Evolutionary conservation across 2,113 vertebrate genomes (phyloP).

Genomic region (Stigmatopora nigra): DNA sequence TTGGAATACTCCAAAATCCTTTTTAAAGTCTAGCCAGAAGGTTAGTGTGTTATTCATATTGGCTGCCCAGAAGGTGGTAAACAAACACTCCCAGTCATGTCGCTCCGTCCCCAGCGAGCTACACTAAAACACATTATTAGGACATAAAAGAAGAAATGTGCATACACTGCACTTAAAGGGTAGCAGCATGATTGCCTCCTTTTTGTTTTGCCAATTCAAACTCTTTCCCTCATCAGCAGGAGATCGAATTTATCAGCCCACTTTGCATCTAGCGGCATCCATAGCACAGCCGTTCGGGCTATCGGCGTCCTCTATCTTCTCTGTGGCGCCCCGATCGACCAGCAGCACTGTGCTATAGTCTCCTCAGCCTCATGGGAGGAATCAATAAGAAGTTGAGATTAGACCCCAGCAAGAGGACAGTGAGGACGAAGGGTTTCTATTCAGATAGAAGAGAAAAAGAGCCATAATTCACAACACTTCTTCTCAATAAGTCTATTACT

Average conservation of each 20-base stretch:
- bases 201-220: constrained; percentile 9
- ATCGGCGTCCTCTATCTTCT: constrained; percentile 49
- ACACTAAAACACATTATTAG: constrained; percentile 47
- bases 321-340: constrained; percentile 52
- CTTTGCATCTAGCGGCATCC: constrained; percentile 26
- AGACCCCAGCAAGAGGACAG: constrained; percentile 40
- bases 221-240: neutral
- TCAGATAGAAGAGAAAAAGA: constrained; percentile 57
- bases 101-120: constrained; percentile 33
- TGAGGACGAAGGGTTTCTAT: constrained; percentile 43
- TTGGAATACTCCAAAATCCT: too few relatives aligned
- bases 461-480: constrained; percentile 59
- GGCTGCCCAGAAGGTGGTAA: constrained; percentile 27
- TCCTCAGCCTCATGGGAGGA: constrained; percentile 34
- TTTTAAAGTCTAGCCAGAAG: too few relatives aligned
- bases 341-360: constrained; percentile 49
- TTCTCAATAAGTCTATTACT: constrained; percentile 50
- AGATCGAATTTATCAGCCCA: constrained; percentile 13
- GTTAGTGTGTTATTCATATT: constrained; percentile 16
- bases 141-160: constrained; percentile 33
- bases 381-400: constrained; percentile 64
- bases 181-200: neutral
- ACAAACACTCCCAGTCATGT: constrained; percentile 32
- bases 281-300: constrained; percentile 28
- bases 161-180: constrained; percentile 4